Base-by-base conservation (phyloP, 2,113 vertebrate species). In the Sminthopsis crassicaudata region DNA sequence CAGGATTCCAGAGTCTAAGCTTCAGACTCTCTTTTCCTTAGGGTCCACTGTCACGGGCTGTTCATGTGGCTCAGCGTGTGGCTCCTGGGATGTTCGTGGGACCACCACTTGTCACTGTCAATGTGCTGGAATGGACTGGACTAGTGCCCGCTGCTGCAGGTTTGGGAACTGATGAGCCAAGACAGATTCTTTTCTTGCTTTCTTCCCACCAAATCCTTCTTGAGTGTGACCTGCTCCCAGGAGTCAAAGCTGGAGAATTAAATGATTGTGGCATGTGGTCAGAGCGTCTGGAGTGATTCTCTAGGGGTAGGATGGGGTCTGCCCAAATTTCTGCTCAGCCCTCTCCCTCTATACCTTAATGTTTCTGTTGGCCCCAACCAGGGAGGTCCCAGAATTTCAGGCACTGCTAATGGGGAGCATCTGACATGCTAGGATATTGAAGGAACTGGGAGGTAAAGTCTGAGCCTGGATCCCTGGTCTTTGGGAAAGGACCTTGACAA, bases 21-120 rank as follows among this genome's bases (percentile, higher is more conserved):
- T 48, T 19, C 54, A 27, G 84, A 2, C 2, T 36, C 48, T 53
- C 24, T 8, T 26, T 6, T 48, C 30, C 9, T 3, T 92, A 98
- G 97, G 93, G 30, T 91, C 93, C 22, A 1, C 46, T 0, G 96
- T 97, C 91, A 96, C 94, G 0, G 0, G 30, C 53, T 98, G 98
- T 53, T 8, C 96, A 0, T 97, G 97, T n/a, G 97, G 97, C 36
- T 95, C 42, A 0, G 95, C 3, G 51, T 97, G 97, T 14, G 97
- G 97, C 27, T 98, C 97, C 0, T 97, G 97, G 97, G 96, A 98
- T 3, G 95, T 97, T 42, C 95, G 95, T 0, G 23, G 25, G 0
- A 90, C 93, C 8, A 90, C 52, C 53, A 90, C 54, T 0, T 97
- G 98, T 48, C 97, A 98, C 91, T 98, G 97, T 94, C 97, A 97